phyloP scores from a whole-genome alignment of 1,140 invertebrate genomes.

The Centruroides sculpturatus region DNA sequence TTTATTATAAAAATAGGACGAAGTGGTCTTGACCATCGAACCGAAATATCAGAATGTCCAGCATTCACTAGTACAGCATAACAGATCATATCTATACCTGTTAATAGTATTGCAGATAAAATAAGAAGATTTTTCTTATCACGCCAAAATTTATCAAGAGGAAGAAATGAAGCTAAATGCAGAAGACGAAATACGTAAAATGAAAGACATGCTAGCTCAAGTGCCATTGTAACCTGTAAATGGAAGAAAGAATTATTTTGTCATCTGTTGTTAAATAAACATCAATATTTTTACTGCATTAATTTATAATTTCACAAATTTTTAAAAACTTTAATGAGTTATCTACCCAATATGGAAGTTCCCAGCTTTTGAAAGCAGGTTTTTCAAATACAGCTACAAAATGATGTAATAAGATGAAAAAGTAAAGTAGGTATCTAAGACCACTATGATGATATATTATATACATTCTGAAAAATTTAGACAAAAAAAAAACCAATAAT shows the following conservation, averaged over 20 bases:
- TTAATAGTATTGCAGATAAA: constrained; percentile 27
- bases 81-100: constrained; percentile 31
- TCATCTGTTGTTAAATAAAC: neutral
- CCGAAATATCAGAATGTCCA: constrained; percentile 17
- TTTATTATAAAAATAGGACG: constrained; percentile 38
- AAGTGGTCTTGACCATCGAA: constrained; percentile 32
- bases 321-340: neutral
- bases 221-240: constrained; percentile 28
- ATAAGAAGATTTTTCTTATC: constrained; percentile 35
- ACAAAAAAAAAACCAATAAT: constrained; percentile 5
- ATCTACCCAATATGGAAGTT: constrained; percentile 29
- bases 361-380: constrained; percentile 26
- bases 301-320: neutral
- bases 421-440: constrained; percentile 25
- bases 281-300: neutral
- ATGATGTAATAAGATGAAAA: constrained; percentile 29
- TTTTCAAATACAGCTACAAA: constrained; percentile 33
- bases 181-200: constrained; percentile 30
- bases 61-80: constrained; percentile 28
- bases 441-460: constrained; percentile 20
- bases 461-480: constrained; percentile 19
- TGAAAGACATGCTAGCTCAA: constrained; percentile 28
- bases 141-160: constrained; percentile 27
- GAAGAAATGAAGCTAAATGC: constrained; percentile 28
- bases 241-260: too few relatives aligned